Base-by-base conservation (phyloP, 2,888 invertebrate genomes). In the Bombylius discolor region DNA sequence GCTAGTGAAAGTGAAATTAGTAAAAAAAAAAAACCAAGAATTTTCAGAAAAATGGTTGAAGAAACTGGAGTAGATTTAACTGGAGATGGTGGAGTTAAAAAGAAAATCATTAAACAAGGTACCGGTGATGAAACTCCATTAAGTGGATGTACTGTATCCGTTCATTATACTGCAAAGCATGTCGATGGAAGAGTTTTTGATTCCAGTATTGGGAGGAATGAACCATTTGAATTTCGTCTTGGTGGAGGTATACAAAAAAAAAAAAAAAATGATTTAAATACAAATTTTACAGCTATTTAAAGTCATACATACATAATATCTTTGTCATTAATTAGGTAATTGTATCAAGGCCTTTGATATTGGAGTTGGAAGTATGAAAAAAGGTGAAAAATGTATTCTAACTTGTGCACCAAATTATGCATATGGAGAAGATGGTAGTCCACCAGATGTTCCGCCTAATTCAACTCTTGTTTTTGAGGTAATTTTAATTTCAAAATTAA, bases 301-400 rank as follows among this genome's bases (percentile, higher is more conserved):
- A 3, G 39, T 11, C 39, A 9, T 9, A 3, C 23, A 23, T 23
- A 23, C 23, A 23, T 3, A 23, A 23, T 23, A 23, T 23, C 23
- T 23, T n/a, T 39, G 7, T 39, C 11, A 9, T 39, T 39, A 42
- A 11, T 4, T 11, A 42, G 39, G 49, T 23, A 52, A 6, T n/a
- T 49, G 23, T 23, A n/a, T 97, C 61, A 89, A 89, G 76, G 94
- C 86, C 74, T 98, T 96, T 89, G 97, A 98, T 67, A 79, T 91
- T 62, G 96, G 94, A 36, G 86, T 98, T 14, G 87, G 89, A 0
- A 87, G 91, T 0, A 98, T 99, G 98, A 89, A 86, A 72, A 85
- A 84, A 64, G 90, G 91, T 0, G 96, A 97, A 74, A 78, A 87
- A 53, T 87, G 90, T 51, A 77, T 83, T 53, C 74, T 98, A 52